Evolutionary conservation across 2,888 invertebrate genomes (phyloP).

Genomic region (Lathronympha strigana): DNA sequence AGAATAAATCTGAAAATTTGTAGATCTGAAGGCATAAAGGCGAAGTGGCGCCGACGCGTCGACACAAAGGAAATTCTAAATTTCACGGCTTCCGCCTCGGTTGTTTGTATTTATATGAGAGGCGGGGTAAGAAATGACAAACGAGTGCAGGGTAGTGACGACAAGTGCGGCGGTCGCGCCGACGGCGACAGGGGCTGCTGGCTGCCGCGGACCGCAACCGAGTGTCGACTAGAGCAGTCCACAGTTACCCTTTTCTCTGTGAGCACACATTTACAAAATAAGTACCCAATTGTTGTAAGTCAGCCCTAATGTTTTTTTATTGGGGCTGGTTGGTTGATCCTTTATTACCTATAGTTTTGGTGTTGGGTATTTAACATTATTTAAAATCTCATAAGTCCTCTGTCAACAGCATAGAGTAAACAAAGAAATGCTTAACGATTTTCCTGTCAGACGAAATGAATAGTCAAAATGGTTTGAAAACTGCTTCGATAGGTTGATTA

Average conservation of each 20-base stretch:
- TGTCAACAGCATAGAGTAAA: no score
- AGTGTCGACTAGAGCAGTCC: slow-evolving; percentile 6
- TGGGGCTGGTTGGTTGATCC: no score
- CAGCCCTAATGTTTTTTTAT: no score
- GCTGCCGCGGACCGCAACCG: slow-evolving; percentile 46
- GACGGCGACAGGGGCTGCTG: slow-evolving; percentile 50
- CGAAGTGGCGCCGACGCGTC: slow-evolving; percentile 79
- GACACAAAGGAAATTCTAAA: slow-evolving; percentile 84
- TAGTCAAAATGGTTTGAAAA: no score
- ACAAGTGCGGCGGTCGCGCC: slow-evolving; percentile 48
- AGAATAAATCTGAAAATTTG: slow-evolving; percentile 85
- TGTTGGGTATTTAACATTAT: no score
- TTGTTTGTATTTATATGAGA: slow-evolving; percentile 81
- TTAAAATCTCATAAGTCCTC: no score
- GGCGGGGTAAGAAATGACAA: slow-evolving; percentile 79
- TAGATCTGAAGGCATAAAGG: slow-evolving; percentile 81
- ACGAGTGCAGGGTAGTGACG: slow-evolving; percentile 66
- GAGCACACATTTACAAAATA: background rate
- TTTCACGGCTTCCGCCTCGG: slow-evolving; percentile 82
- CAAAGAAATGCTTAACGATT: no score
- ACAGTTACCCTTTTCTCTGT: background rate
- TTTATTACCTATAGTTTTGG: no score
- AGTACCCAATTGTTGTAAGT: no score
- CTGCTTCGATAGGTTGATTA: no score
- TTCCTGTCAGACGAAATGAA: no score